A percentile compares a stretch with the other conserved stretches of the same genome.
Evolutionary conservation across 2,797 vertebrate genomes (phyloP).

Genomic region (Lagocephalus sceleratus): DNA sequence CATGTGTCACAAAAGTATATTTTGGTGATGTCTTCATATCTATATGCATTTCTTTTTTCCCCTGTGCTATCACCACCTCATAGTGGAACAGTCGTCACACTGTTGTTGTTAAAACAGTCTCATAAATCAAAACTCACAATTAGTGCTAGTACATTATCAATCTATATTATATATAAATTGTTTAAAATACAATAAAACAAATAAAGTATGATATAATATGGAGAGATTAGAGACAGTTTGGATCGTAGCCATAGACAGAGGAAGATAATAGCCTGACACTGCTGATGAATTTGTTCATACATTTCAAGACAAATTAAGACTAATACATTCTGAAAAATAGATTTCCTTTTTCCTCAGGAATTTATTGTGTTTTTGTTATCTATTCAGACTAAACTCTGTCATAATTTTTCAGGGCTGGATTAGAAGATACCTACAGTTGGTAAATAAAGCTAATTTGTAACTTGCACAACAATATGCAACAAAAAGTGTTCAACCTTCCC

Average conservation of each 20-base stretch:
- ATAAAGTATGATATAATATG: no score
- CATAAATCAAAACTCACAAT: neutral
- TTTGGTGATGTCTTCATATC: neutral
- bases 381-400: slow-evolving; percentile 37
- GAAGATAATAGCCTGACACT: no score
- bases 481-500: no score
- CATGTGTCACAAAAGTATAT: neutral
- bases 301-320: no score
- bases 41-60: neutral
- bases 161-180: no score
- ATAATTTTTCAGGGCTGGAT: slow-evolving; percentile 76
- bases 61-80: neutral
- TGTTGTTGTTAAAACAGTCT: neutral
- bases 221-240: no score
- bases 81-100: neutral
- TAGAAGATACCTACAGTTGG: slow-evolving; percentile 86
- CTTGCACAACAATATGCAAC: neutral
- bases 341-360: no score
- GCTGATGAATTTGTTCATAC: no score
- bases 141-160: neutral
- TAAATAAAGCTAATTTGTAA: slow-evolving; percentile 65
- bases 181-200: no score
- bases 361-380: no score
- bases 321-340: no score
- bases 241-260: no score